These are phyloP conservation scores for Drosophila barbarae DNA, from an alignment of 2,888 invertebrate genomes.

Conservation along the genomic window DNA sequence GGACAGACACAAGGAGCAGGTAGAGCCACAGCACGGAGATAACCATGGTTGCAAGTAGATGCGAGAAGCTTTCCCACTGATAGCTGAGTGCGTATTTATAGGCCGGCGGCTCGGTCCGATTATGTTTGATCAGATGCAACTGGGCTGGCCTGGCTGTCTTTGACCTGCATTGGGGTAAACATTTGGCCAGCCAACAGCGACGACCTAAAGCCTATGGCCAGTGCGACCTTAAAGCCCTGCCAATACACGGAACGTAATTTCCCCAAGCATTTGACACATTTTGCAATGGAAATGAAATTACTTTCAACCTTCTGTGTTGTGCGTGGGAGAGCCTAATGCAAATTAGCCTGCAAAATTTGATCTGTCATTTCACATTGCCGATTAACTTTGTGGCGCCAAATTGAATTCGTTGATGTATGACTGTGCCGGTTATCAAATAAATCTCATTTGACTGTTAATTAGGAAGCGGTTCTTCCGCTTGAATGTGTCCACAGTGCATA, in stretches of 20 bases:
- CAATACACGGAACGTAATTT: conserved; percentile 27
- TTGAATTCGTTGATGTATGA: conserved; percentile 43
- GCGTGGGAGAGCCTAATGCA: conserved; percentile 6
- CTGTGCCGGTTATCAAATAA: conserved; percentile 20
- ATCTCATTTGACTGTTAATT: conserved; percentile 21
- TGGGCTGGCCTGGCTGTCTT: conserved; percentile 27
- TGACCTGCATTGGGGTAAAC: conserved; percentile 54
- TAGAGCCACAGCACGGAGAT: conserved; percentile 15
- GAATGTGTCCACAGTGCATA: conserved; percentile 13
- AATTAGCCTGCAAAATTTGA: conserved; percentile 56
- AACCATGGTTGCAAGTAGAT: conserved; percentile 40
- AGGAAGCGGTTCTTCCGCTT: background rate
- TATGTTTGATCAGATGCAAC: conserved; percentile 23
- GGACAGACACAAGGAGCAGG: conserved; percentile 33
- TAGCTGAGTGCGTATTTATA: conserved; percentile 32
- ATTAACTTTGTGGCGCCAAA: conserved; percentile 49
- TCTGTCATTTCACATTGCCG: conserved; percentile 51
- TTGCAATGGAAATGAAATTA: conserved; percentile 44
- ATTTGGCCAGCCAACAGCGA: conserved; percentile 20
- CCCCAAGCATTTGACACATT: conserved; percentile 20
- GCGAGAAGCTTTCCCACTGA: conserved; percentile 7
- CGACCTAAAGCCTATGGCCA: conserved; percentile 12
- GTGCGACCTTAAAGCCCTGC: conserved; percentile 11
- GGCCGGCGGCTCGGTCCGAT: background rate
- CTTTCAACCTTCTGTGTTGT: conserved; percentile 10